Evolutionary conservation across 2,797 vertebrate genomes (phyloP), one percentile per base, ranked within the genome.

Genomic region (Geotrypetes seraphini): DNA sequence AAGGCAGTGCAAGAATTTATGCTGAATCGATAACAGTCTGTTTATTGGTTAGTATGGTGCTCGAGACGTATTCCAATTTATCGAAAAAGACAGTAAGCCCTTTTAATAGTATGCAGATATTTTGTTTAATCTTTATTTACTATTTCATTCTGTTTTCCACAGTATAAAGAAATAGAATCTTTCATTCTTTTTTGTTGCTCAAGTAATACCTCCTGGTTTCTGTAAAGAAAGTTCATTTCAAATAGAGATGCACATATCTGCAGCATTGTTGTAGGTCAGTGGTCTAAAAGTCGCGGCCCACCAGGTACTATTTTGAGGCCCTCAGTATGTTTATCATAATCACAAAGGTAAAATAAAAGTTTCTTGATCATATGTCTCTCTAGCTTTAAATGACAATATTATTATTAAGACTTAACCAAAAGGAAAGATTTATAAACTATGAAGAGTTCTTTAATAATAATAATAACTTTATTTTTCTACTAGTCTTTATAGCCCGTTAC

Each of bases 1-100:
- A 19, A 42, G 39, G 16, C n/a, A 22, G 31, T 42, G 12, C 11
- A 47, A 68, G 53, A 58, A 64, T 51, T 39, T 38, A 31, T 41
- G 47, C 52, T 44, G 60, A 64, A 72, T 79, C 73, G 66, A 72
- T 75, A 73, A 28, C 43, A 50, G 64, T 77, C 60, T 73, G 63
- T 73, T 73, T 63, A 60, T 68, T 45, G 62, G 57, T 66, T 75
- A 59, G 69, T 73, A 75, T 66, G 57, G 52, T 52, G 57, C 33
- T 16, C 57, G 39, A 57, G 36, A 29, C 44, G 63, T 65, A 51
- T 63, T 31, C 49, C 71, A 27, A n/a, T n/a, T n/a, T n/a, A n/a
- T 50, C 53, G 26, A 63, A 57, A 40, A 54, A 36, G n/a, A n/a
- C n/a, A n/a, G n/a, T n/a, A n/a, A 62, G 26, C 11, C 29, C n/a